Evolutionary conservation across 2,797 vertebrate genomes (phyloP).

Genomic region (Salarias fasciatus): DNA sequence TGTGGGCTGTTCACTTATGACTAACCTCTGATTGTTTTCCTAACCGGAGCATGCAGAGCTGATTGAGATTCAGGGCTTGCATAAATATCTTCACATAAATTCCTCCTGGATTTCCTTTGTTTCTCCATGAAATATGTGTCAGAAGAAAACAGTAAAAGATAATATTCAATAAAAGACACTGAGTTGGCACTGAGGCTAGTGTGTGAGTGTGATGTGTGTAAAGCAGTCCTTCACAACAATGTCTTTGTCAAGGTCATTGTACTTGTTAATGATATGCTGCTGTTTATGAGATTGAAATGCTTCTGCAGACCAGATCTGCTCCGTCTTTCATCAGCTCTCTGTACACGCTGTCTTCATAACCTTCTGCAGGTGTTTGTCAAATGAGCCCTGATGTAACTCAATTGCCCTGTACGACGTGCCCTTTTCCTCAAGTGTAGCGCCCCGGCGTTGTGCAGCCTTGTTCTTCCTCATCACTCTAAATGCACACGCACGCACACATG

Average conservation of each 20-base stretch:
- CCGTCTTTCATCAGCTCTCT: slow-evolving; percentile 12
- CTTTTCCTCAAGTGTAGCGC: slow-evolving; percentile 37
- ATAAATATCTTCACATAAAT: background rate
- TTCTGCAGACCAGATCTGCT: background rate
- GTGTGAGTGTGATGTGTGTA: slow-evolving; percentile 5
- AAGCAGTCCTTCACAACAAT: slow-evolving; percentile 27
- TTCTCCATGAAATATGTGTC: background rate
- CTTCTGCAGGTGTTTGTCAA: slow-evolving; percentile 47
- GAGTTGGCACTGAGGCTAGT: background rate
- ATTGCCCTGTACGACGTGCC: slow-evolving; percentile 24
- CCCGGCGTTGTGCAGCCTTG: slow-evolving; percentile 1
- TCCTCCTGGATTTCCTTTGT: background rate
- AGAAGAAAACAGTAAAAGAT: background rate
- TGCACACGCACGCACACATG: slow-evolving; percentile 20
- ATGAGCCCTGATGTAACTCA: slow-evolving; percentile 40
- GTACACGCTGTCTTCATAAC: slow-evolving; percentile 15
- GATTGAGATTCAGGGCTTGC: background rate
- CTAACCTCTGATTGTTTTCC: slow-evolving; percentile 1
- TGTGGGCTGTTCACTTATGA: background rate
- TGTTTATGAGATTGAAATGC: slow-evolving; percentile 34
- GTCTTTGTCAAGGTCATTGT: slow-evolving; percentile 32
- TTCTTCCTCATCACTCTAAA: slow-evolving; percentile 1
- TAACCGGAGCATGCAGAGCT: too few species aligned
- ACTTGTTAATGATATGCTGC: slow-evolving; percentile 13
- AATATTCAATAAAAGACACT: slow-evolving; percentile 13